phyloP scores from a whole-genome alignment of 2,888 invertebrate species.

The Chrysotoxum bicinctum region DNA sequence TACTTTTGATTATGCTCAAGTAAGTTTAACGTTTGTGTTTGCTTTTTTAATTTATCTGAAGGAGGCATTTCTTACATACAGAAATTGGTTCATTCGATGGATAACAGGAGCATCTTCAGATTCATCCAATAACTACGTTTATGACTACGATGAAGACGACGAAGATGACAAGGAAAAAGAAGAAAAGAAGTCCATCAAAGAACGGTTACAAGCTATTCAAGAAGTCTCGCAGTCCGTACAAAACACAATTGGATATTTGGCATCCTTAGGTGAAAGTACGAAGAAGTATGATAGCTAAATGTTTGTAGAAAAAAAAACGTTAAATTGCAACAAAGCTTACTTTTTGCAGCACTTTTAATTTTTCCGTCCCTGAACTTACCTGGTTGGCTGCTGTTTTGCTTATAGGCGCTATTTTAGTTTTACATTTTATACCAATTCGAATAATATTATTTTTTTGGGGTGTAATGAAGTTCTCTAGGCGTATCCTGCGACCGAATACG shows the following conservation, averaged over 20 bases:
- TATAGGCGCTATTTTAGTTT: slow-evolving; percentile 87
- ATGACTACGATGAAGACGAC: slow-evolving; percentile 90
- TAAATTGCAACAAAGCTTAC: slow-evolving; percentile 28
- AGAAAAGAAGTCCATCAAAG: slow-evolving; percentile 97
- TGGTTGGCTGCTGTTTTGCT: slow-evolving; percentile 93
- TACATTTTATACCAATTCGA: slow-evolving; percentile 94
- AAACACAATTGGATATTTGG: slow-evolving; percentile 96
- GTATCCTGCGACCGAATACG: slow-evolving; percentile 94
- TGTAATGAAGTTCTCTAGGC: slow-evolving; percentile 96
- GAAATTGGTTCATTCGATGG: slow-evolving; percentile 81
- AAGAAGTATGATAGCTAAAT: slow-evolving; percentile 89
- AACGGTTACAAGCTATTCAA: slow-evolving; percentile 96
- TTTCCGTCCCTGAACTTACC: slow-evolving; percentile 97
- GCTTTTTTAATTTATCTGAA: background rate
- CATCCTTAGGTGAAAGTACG: slow-evolving; percentile 95
- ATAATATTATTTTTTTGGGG: slow-evolving; percentile 97
- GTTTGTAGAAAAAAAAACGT: background rate
- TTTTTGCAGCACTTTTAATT: slow-evolving; percentile 93
- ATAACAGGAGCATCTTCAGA: slow-evolving; percentile 79
- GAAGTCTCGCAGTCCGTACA: slow-evolving; percentile 98
- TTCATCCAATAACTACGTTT: slow-evolving; percentile 82
- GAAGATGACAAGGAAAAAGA: slow-evolving; percentile 96
- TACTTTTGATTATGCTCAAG: slow-evolving; percentile 90
- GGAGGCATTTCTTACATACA: slow-evolving; percentile 42
- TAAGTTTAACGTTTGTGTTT: slow-evolving; percentile 77